Conservation (phyloP, 2,888 invertebrate species). For the Cerastis leucographa region DNA sequence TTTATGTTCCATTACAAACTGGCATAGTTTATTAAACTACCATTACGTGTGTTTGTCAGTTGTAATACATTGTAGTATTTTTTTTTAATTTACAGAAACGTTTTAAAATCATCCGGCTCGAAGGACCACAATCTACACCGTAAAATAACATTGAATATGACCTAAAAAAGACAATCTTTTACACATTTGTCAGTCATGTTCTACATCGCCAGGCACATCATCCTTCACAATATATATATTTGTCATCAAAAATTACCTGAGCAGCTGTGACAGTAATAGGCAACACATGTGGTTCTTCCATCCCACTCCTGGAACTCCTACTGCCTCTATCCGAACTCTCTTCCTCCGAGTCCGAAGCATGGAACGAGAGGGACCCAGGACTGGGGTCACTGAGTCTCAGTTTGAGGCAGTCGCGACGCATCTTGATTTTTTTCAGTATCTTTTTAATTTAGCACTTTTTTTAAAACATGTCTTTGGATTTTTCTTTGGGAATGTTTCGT, state of each 20-base stretch:
- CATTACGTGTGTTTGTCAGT: not conserved
- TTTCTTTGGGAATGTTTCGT: conserved; percentile 73
- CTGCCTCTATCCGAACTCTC: conserved; percentile 81
- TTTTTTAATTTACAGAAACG: not conserved
- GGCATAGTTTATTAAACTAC: not conserved
- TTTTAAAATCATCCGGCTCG: conserved; percentile 16
- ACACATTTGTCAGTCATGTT: not conserved
- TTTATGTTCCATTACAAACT: not conserved
- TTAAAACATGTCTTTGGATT: conserved; percentile 65
- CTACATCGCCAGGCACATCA: not conserved
- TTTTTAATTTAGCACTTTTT: conserved; percentile 62
- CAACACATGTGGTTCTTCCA: conserved; percentile 75
- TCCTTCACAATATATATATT: not conserved
- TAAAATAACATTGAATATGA: not conserved
- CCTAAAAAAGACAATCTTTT: not conserved
- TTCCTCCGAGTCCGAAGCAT: conserved; percentile 87
- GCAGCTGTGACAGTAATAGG: conserved; percentile 77
- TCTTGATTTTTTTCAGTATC: conserved; percentile 66
- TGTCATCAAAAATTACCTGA: conserved; percentile 73
- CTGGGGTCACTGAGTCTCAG: conserved; percentile 87
- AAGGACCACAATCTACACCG: not conserved
- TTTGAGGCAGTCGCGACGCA: conserved; percentile 87
- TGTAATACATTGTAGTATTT: not conserved
- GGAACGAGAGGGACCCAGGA: conserved; percentile 80
- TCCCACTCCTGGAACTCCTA: conserved; percentile 75